A percentile compares a stretch with the other conserved stretches of the same genome.
Conservation (phyloP, 2,113 vertebrate genomes). For the Clarias magur region DNA sequence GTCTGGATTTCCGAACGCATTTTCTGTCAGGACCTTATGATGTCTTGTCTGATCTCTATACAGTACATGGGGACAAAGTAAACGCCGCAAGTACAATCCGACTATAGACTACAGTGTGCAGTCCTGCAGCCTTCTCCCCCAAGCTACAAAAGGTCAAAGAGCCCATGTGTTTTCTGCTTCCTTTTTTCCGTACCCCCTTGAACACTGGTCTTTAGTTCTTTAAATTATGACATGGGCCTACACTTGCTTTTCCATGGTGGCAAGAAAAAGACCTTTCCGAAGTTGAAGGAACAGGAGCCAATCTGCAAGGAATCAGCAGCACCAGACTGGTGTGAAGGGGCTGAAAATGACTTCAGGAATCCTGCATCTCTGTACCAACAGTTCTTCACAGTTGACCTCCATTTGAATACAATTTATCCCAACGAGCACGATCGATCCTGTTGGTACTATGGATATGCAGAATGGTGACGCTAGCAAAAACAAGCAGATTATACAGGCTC, state of each 20-base stretch:
- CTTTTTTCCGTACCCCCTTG: slow-evolving; percentile 47
- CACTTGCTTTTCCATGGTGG: slow-evolving; percentile 36
- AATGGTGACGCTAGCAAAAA: background rate
- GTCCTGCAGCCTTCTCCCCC: slow-evolving; percentile 26
- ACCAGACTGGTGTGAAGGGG: slow-evolving; percentile 62
- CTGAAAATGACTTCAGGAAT: slow-evolving; percentile 63
- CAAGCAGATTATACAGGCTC: background rate
- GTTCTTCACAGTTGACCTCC: background rate
- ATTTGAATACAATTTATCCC: slow-evolving; percentile 6
- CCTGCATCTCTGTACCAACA: slow-evolving; percentile 25
- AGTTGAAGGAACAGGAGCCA: slow-evolving; percentile 64
- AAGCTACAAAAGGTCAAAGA: slow-evolving; percentile 64
- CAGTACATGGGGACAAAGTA: slow-evolving; percentile 55
- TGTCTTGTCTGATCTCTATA: slow-evolving; percentile 2
- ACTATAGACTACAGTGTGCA: background rate
- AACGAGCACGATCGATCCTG: slow-evolving; percentile 1
- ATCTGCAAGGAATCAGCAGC: slow-evolving; percentile 57
- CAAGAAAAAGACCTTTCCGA: slow-evolving; percentile 45
- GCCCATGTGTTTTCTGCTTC: slow-evolving; percentile 65
- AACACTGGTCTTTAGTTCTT: background rate
- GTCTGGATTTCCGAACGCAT: background rate
- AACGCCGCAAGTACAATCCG: slow-evolving; percentile 26
- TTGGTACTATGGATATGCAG: background rate
- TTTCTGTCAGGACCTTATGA: background rate
- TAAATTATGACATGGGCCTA: slow-evolving; percentile 56